Evolutionary conservation across 1,140 invertebrate genomes (phyloP).

Genomic region (Dinothrombium tinctorium): DNA sequence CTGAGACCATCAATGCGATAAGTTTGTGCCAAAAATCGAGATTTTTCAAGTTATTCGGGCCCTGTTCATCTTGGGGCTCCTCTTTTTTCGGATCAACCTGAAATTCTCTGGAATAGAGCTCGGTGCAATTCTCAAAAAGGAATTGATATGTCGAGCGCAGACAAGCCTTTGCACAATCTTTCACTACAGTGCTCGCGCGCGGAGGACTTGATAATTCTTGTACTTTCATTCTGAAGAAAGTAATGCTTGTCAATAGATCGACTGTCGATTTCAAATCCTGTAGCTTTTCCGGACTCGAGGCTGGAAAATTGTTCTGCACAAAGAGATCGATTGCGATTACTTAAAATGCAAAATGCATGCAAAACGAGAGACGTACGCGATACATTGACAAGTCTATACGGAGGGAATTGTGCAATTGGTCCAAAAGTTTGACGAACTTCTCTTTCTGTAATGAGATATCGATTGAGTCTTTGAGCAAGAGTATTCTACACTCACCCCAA

Average conservation of each 20-base stretch:
- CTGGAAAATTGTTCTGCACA: slow-evolving; percentile 73
- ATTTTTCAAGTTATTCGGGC: slow-evolving; percentile 62
- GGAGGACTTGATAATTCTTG: slow-evolving; percentile 94
- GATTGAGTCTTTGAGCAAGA: not conserved
- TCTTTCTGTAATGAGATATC: slow-evolving; percentile 43
- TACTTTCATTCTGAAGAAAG: slow-evolving; percentile 99
- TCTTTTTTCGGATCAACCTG: slow-evolving; percentile 54
- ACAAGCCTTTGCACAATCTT: slow-evolving; percentile 96
- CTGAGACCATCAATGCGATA: slow-evolving; percentile 87
- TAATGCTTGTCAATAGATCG: slow-evolving; percentile 92
- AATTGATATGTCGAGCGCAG: slow-evolving; percentile 93
- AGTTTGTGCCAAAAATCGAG: slow-evolving; percentile 97
- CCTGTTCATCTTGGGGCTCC: slow-evolving; percentile 41
- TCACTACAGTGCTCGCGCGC: slow-evolving; percentile 86
- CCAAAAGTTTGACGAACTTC: slow-evolving; percentile 95
- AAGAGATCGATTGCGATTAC: slow-evolving; percentile 16
- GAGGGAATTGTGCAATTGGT: slow-evolving; percentile 94
- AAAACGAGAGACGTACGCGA: slow-evolving; percentile 28
- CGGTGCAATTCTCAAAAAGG: slow-evolving; percentile 91
- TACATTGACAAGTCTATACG: slow-evolving; percentile 98
- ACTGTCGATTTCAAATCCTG: slow-evolving; percentile 98
- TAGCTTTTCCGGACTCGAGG: slow-evolving; percentile 81
- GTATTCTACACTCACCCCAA: slow-evolving; percentile 51
- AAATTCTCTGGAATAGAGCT: slow-evolving; percentile 76
- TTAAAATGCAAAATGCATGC: not conserved